These are phyloP conservation scores for Daphoenositta chrysoptera DNA, from an alignment of 2,113 vertebrate species.

Conservation along the genomic window DNA sequence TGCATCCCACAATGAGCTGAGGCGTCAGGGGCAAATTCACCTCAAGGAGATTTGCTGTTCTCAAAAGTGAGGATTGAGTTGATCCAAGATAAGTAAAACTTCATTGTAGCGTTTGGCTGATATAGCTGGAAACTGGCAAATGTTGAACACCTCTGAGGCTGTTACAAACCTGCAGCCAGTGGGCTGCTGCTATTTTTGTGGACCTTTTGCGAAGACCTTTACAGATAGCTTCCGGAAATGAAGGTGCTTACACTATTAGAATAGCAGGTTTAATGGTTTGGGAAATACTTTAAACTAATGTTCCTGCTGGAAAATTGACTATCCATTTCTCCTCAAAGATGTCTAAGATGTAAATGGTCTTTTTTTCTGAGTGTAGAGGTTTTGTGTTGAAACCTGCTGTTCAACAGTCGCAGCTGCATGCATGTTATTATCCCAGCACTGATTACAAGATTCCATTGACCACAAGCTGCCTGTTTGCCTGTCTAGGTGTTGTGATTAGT, in stretches of 20 bases:
- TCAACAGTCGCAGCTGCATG: conserved; percentile 61
- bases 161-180: neutral
- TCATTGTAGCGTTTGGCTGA: neutral
- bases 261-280: neutral
- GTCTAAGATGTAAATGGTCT: neutral
- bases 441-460: conserved; percentile 85
- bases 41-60: neutral
- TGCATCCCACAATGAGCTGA: neutral
- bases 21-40: neutral
- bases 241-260: neutral
- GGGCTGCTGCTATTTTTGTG: neutral
- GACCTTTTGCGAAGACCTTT: neutral
- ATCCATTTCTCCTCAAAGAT: conserved; percentile 24
- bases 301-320: neutral
- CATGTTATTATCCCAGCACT: conserved; percentile 73
- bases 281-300: conserved; percentile 20
- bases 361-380: neutral
- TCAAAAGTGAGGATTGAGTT: neutral
- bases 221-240: neutral
- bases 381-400: conserved; percentile 50
- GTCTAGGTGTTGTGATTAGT: conserved; percentile 74
- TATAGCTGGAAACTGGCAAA: neutral
- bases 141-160: neutral
- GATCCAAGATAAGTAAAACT: neutral
- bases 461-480: conserved; percentile 71